Conservation (phyloP, 2,888 invertebrate species). For the Heteromyza rotundicornis region DNA sequence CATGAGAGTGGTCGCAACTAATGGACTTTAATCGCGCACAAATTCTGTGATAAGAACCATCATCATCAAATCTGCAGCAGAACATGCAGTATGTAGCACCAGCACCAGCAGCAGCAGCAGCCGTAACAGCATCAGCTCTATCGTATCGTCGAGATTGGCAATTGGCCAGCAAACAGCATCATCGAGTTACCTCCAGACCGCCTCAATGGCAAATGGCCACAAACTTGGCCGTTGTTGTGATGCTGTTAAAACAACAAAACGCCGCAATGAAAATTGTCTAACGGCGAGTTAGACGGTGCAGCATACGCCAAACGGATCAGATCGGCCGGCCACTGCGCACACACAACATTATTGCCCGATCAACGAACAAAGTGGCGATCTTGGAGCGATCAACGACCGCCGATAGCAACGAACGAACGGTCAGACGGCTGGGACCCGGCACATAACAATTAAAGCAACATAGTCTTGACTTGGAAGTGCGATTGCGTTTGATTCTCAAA, state of each 20-base stretch:
- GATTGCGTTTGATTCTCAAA: no score
- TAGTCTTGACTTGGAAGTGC: no score
- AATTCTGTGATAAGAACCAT: slow-evolving; percentile 33
- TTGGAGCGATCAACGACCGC: neutral
- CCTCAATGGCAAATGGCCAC: neutral
- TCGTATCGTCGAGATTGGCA: no score
- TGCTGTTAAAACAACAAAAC: neutral
- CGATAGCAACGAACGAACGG: neutral
- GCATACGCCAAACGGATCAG: no score
- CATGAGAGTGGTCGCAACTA: slow-evolving; percentile 31
- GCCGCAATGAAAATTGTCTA: neutral
- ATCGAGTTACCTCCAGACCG: neutral
- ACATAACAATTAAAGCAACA: no score
- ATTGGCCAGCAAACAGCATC: neutral
- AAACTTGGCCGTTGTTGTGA: neutral
- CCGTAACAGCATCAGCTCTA: neutral
- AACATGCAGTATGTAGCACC: no score
- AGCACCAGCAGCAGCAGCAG: slow-evolving; percentile 7
- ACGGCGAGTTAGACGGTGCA: neutral
- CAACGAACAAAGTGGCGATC: no score
- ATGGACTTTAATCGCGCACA: slow-evolving; percentile 31
- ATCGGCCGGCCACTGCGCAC: no score
- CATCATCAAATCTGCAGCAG: slow-evolving; percentile 2
- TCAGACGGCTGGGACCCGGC: no score
- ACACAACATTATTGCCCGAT: no score